Conservation (phyloP, 92 coral and sea anemone species). For the Porites lobata region DNA sequence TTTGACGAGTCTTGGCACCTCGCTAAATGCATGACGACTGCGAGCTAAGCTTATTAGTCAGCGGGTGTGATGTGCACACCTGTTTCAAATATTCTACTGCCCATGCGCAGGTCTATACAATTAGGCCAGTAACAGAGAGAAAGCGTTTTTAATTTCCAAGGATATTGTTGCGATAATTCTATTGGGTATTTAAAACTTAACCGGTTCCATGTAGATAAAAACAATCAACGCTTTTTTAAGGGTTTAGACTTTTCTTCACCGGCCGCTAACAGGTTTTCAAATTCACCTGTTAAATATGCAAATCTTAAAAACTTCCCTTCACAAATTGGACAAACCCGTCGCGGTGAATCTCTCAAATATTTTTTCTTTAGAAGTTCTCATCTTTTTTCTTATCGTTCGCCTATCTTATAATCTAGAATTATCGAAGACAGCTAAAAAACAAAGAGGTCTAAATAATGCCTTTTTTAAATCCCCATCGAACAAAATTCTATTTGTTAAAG, state of each 20-base stretch:
- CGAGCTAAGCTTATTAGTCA: neutral
- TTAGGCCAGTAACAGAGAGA: neutral
- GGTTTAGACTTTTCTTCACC: neutral
- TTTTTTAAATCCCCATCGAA: neutral
- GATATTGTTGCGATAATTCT: neutral
- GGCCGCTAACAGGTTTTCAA: neutral
- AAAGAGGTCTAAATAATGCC: neutral
- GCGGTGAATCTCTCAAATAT: no score
- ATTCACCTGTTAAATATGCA: slow-evolving; percentile 13
- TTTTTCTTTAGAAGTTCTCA: no score
- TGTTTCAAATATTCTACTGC: neutral
- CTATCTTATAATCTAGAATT: neutral
- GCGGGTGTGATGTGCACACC: slow-evolving; percentile 6
- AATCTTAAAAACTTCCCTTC: neutral
- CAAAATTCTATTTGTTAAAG: neutral
- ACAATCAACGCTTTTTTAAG: neutral
- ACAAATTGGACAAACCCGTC: neutral
- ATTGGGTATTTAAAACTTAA: no score
- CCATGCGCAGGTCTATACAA: neutral
- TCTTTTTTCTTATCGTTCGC: neutral
- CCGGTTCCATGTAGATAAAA: neutral
- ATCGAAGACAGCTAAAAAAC: neutral
- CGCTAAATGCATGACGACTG: neutral
- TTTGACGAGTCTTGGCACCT: neutral
- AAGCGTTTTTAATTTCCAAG: neutral